Conservation (phyloP, 2,888 invertebrate genomes). For the Pomacea canaliculata region DNA sequence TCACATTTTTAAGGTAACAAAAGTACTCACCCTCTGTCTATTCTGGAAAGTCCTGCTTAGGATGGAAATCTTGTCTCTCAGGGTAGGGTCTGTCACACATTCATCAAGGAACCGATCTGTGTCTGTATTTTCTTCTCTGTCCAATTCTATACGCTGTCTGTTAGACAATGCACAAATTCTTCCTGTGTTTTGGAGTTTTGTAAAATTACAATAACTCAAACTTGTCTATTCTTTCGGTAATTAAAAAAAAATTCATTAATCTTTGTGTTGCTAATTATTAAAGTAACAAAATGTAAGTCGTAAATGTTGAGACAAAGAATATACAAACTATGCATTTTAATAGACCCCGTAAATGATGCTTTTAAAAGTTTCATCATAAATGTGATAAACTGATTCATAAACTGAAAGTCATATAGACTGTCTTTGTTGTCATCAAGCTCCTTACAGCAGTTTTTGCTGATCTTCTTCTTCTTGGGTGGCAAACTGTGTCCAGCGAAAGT, state of each 20-base stretch:
- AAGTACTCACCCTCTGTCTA: slow-evolving; percentile 58
- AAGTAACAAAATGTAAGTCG: too few species aligned
- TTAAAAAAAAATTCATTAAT: too few species aligned
- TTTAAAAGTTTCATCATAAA: too few species aligned
- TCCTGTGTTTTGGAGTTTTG: background rate
- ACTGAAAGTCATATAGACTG: too few species aligned
- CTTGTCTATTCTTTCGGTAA: background rate
- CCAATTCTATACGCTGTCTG: slow-evolving; percentile 43
- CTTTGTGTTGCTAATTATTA: too few species aligned
- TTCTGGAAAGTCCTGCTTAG: slow-evolving; percentile 66
- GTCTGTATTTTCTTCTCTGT: slow-evolving; percentile 60
- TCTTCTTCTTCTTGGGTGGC: slow-evolving; percentile 68
- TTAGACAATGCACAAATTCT: background rate
- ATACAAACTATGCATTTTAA: too few species aligned
- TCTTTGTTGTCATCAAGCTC: background rate
- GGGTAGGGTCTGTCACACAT: slow-evolving; percentile 64
- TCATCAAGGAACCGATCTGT: slow-evolving; percentile 66
- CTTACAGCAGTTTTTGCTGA: slow-evolving; percentile 61
- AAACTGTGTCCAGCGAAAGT: slow-evolving; percentile 68
- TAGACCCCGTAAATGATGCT: too few species aligned
- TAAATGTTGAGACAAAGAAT: too few species aligned
- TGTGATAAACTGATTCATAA: too few species aligned
- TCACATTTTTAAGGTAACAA: background rate
- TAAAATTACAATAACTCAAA: background rate
- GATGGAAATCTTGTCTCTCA: slow-evolving; percentile 67